phyloP scores from a whole-genome alignment of 2,888 invertebrate species.

The Exephanes ischioxanthus region DNA sequence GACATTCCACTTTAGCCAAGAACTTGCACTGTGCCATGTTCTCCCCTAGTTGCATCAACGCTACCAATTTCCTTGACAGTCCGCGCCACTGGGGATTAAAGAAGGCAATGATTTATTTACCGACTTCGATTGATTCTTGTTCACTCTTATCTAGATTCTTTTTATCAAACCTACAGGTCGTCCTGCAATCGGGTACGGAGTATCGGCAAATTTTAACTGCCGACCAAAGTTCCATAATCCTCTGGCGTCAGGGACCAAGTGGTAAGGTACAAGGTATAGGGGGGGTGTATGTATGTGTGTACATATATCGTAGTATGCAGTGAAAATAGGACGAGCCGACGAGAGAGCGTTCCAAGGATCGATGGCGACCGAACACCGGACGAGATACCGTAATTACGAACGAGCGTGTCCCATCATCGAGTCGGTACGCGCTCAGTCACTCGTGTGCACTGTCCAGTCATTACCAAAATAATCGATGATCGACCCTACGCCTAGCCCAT shows the following conservation, averaged over 20 bases:
- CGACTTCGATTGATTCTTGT: background rate
- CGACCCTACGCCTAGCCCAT: conserved; percentile 58
- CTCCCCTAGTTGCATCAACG: no score
- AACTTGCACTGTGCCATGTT: no score
- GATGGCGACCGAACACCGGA: conserved; percentile 64
- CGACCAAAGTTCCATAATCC: conserved; percentile 21
- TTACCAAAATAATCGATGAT: conserved; percentile 71
- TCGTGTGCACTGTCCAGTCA: conserved; percentile 64
- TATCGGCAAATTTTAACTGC: conserved; percentile 2
- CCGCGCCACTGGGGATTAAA: background rate
- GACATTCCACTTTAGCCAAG: no score
- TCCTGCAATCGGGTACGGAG: background rate
- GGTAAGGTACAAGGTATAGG: conserved; percentile 34
- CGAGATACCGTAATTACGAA: conserved; percentile 72
- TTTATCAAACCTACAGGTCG: background rate
- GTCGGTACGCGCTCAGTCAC: conserved; percentile 64
- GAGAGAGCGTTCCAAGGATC: conserved; percentile 53
- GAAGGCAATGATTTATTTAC: background rate
- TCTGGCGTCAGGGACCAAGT: conserved; percentile 5
- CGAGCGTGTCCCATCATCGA: conserved; percentile 72
- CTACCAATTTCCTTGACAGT: no score
- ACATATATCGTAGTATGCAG: conserved; percentile 7
- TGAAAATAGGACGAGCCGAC: conserved; percentile 56
- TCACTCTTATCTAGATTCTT: background rate
- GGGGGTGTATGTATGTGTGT: background rate